A percentile compares a stretch with the other conserved stretches of the same genome.
Evolutionary conservation across 2,888 invertebrate genomes (phyloP).

Genomic region (Tupiocoris notatus): DNA sequence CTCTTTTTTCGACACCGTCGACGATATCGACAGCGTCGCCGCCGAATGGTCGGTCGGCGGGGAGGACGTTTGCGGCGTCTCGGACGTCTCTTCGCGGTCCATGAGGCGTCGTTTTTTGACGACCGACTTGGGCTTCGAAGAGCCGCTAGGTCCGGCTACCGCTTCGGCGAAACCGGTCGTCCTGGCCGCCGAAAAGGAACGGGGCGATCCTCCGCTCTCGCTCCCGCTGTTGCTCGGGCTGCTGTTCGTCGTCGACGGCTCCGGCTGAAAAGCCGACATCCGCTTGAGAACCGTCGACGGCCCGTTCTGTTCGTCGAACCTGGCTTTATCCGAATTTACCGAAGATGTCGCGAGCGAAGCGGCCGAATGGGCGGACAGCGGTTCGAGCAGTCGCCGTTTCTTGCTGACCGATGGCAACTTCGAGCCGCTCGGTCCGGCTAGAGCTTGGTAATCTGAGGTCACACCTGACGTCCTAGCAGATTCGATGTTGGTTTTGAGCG

Average conservation of each 20-base stretch:
- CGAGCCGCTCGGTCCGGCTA: not conserved
- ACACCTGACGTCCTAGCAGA: no score
- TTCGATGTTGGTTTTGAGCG: not conserved
- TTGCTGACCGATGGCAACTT: not conserved
- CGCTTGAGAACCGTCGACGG: not conserved
- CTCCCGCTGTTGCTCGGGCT: not conserved
- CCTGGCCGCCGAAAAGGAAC: not conserved
- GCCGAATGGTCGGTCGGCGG: no score
- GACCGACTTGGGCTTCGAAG: not conserved
- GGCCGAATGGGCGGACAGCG: not conserved
- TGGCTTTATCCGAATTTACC: not conserved
- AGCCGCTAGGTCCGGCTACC: not conserved
- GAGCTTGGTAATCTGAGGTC: no score
- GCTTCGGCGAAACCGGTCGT: not conserved
- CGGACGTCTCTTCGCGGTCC: not conserved
- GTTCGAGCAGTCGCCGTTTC: not conserved
- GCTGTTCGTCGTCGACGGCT: not conserved
- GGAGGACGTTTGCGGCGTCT: not conserved
- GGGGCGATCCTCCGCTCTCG: not conserved
- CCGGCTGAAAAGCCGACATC: not conserved
- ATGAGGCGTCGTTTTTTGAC: not conserved
- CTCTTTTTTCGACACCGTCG: no score
- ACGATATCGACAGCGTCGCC: no score
- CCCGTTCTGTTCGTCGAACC: not conserved
- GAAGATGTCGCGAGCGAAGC: not conserved